Evolutionary conservation across 1,140 invertebrate species (phyloP).

Genomic region (Ruditapes philippinarum): DNA sequence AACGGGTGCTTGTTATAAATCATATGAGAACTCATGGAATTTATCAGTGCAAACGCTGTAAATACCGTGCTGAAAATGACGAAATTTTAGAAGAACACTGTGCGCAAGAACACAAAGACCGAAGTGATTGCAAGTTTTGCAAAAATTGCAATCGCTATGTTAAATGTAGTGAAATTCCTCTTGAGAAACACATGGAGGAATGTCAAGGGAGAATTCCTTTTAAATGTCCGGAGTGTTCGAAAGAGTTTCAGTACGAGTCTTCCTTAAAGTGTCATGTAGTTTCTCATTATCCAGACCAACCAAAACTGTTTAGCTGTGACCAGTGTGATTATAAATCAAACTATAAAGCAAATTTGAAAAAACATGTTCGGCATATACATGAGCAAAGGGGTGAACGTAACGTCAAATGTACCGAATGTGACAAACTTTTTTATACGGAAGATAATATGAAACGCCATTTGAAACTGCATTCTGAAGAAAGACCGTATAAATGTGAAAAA

Average conservation of each 20-base stretch:
- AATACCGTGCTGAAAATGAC: constrained; percentile 71
- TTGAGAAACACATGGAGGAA: constrained; percentile 79
- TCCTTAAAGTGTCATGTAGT: constrained; percentile 78
- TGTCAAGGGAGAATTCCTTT: constrained; percentile 80
- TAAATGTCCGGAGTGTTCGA: constrained; percentile 80
- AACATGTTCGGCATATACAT: constrained; percentile 81
- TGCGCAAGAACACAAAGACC: constrained; percentile 73
- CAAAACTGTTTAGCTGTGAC: constrained; percentile 77
- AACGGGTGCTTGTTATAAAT: constrained; percentile 74
- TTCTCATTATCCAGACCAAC: constrained; percentile 66
- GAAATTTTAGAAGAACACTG: constrained; percentile 73
- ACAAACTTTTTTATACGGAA: constrained; percentile 81
- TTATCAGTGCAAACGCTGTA: constrained; percentile 78
- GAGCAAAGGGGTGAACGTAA: constrained; percentile 71
- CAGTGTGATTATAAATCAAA: constrained; percentile 81
- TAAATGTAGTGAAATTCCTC: constrained; percentile 75
- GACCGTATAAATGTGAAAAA: constrained; percentile 62
- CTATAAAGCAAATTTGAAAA: constrained; percentile 81
- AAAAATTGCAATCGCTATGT: constrained; percentile 80
- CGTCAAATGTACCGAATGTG: constrained; percentile 78
- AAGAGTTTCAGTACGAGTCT: constrained; percentile 83
- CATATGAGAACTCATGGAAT: constrained; percentile 80
- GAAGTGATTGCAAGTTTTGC: constrained; percentile 79
- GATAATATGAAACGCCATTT: constrained; percentile 86
- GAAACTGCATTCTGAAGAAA: constrained; percentile 85